These are phyloP conservation scores for Dufourea novaeangliae DNA, from an alignment of 1,140 invertebrate genomes.

Conservation along the genomic window DNA sequence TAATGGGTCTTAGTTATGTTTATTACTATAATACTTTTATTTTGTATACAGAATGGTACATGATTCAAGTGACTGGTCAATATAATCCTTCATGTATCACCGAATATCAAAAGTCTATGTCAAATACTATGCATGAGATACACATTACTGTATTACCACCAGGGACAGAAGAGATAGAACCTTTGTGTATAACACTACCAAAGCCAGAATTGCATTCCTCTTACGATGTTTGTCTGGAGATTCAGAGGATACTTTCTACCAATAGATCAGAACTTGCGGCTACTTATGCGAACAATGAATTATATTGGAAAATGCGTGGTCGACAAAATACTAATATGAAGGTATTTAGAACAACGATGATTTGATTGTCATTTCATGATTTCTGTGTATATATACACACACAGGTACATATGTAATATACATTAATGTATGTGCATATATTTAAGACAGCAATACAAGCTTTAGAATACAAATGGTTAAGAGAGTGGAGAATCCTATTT, in stretches of 20 bases:
- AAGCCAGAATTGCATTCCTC: slow-evolving; percentile 73
- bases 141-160: slow-evolving; percentile 82
- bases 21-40: slow-evolving; percentile 33
- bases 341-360: slow-evolving; percentile 72
- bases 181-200: slow-evolving; percentile 79
- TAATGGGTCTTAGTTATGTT: slow-evolving; percentile 22
- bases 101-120: slow-evolving; percentile 70
- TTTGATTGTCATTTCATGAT: not conserved
- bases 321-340: slow-evolving; percentile 83
- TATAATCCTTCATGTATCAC: slow-evolving; percentile 80
- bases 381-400: not conserved
- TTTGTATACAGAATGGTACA: slow-evolving; percentile 83
- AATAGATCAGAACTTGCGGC: slow-evolving; percentile 71
- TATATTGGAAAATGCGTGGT: slow-evolving; percentile 83
- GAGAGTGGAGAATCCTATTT: slow-evolving; percentile 84
- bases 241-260: slow-evolving; percentile 70
- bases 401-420: not conserved
- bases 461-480: slow-evolving; percentile 85
- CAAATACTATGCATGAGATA: slow-evolving; percentile 78
- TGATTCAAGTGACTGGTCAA: slow-evolving; percentile 83
- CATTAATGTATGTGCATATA: slow-evolving; percentile 2
- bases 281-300: slow-evolving; percentile 74
- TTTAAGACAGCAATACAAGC: slow-evolving; percentile 83
- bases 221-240: slow-evolving; percentile 75
- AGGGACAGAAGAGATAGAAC: slow-evolving; percentile 74